phyloP scores from a whole-genome alignment of 2,888 invertebrate genomes.

The Amiota mariae region DNA sequence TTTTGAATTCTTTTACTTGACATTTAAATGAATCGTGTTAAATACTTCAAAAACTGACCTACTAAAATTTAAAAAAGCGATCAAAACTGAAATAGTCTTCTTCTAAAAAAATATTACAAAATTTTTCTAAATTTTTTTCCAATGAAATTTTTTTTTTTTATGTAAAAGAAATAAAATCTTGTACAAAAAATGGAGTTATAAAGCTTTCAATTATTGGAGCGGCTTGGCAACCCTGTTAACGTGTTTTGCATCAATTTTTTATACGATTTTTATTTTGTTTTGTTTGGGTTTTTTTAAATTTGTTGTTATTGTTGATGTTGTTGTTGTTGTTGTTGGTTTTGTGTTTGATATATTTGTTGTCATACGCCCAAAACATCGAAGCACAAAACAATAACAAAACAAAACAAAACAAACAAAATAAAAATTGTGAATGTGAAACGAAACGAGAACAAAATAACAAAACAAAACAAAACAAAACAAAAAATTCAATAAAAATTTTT shows the following conservation, averaged over 20 bases:
- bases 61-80: too few species aligned
- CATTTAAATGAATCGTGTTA: too few species aligned
- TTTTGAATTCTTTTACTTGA: too few species aligned
- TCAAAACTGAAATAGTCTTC: too few species aligned
- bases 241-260: conserved; percentile 39
- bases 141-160: too few species aligned
- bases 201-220: too few species aligned
- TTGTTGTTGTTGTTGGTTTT: conserved; percentile 12
- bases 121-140: too few species aligned
- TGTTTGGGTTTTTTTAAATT: conserved; percentile 3
- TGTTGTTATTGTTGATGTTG: conserved; percentile 19
- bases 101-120: too few species aligned
- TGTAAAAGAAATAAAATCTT: too few species aligned
- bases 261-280: conserved; percentile 41
- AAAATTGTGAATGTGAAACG: not conserved
- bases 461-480: conserved; percentile 16
- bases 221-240: conserved; percentile 59
- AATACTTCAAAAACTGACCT: too few species aligned
- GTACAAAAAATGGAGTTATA: too few species aligned
- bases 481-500: conserved; percentile 21
- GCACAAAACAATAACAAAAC: conserved; percentile 41
- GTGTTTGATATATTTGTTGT: too few species aligned
- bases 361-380: conserved; percentile 28
- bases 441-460: not conserved
- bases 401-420: conserved; percentile 36